Evolutionary conservation across 1,140 invertebrate species (phyloP), one percentile per base, ranked within the genome.

Genomic region (Ephestia elutella): DNA sequence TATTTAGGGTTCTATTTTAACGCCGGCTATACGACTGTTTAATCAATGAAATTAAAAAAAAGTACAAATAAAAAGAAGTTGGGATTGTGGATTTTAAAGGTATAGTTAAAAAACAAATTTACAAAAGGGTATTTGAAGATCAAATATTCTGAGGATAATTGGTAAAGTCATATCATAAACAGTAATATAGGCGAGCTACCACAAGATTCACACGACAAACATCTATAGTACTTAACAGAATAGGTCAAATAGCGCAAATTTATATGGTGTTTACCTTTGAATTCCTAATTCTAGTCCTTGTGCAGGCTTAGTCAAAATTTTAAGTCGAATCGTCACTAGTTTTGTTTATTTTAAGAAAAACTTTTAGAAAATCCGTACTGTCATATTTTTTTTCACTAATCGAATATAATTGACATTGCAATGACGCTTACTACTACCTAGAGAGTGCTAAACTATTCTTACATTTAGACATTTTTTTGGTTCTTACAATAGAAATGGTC

Each of bases 341-440:
- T 60, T 62, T 70, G 63, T 66, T 70, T 70, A 75, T 75, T 75
- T 80, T 77, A 75, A 76, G 69, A 76, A 82, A 81, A 80, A 70
- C 78, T 78, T 82, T 72, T 81, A 84, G 78, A 84, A 84, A 82
- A 84, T 77, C 76, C 75, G 59, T 78, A 80, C 71, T 69, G 75
- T 73, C 72, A 72, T 76, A 75, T 78, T 70, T 70, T 32, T 28
- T 73, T 73, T 70, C 70, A 80, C 85, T 87, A 87, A 79, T 86
- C 77, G 69, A 82, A 86, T 87, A 87, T 87, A 87, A 87, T 87
- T 87, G 85, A 87, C 85, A 85, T 87, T 75, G 80, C 83, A 76
- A 83, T 82, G 81, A 87, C 78, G 81, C 81, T 86, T 84, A 86
- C 82, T 87, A 83, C 75, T 85, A 86, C 63, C 84, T 87, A 85